A percentile compares a stretch with the other conserved stretches of the same genome.
phyloP scores from a whole-genome alignment of 92 coral and sea anemone genomes.

The Pocillopora meandrina region DNA sequence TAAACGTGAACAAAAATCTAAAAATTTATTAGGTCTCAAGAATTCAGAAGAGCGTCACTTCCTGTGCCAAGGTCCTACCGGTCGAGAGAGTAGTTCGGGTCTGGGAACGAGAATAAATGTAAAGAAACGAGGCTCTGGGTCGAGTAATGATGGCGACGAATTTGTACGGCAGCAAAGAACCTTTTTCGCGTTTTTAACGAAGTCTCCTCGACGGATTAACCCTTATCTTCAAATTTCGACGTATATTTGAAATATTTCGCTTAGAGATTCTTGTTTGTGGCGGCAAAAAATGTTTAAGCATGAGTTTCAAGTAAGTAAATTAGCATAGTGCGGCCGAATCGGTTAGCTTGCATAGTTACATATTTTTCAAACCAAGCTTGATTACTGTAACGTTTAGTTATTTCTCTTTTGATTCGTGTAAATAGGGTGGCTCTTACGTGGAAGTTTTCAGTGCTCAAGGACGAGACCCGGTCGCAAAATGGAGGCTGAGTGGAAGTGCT shows the following conservation, averaged over 20 bases:
- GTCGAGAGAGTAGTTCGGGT: too few relatives aligned
- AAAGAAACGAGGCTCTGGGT: too few relatives aligned
- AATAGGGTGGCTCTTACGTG: slow-evolving; percentile 90
- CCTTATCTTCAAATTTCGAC: background rate
- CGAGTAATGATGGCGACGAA: too few relatives aligned
- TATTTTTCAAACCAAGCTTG: background rate
- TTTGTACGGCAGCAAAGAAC: background rate
- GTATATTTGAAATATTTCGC: background rate
- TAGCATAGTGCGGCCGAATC: background rate
- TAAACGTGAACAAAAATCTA: too few relatives aligned
- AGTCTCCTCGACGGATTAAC: background rate
- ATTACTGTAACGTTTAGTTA: background rate
- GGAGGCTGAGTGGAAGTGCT: slow-evolving; percentile 86
- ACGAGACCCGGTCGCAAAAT: slow-evolving; percentile 91
- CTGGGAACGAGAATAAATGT: too few relatives aligned
- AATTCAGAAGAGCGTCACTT: too few relatives aligned
- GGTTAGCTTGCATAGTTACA: slow-evolving; percentile 20
- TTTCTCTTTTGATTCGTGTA: slow-evolving; percentile 10
- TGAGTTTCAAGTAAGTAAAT: slow-evolving; percentile 44
- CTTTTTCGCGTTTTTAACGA: background rate
- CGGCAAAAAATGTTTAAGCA: slow-evolving; percentile 34
- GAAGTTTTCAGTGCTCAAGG: slow-evolving; percentile 99
- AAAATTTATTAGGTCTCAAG: too few relatives aligned
- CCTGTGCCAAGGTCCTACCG: too few relatives aligned
- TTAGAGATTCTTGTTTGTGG: background rate